A percentile compares a stretch with the other conserved stretches of the same genome.
These are phyloP conservation scores for Chiroxiphia lanceolata DNA, from an alignment of 2,797 vertebrate species.

Conservation along the genomic window DNA sequence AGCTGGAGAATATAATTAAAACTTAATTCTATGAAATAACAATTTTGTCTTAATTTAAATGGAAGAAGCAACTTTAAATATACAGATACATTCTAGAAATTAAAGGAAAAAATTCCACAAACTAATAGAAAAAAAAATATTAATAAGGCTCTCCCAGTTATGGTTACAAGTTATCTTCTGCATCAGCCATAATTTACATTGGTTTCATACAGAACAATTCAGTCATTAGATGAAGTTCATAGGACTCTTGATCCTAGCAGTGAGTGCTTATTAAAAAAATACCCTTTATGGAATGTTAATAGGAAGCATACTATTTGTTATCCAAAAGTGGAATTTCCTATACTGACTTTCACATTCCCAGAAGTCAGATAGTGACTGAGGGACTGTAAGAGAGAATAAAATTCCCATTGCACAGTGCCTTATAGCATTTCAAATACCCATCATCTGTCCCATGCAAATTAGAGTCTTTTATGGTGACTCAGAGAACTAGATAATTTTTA, in stretches of 20 bases:
- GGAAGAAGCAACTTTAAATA: background rate
- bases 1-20: background rate
- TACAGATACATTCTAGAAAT: background rate
- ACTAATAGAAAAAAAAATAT: background rate
- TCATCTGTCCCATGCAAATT: background rate
- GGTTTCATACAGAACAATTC: background rate
- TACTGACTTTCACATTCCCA: background rate
- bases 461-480: background rate
- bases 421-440: background rate
- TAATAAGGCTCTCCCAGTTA: background rate
- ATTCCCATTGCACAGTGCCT: background rate
- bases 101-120: background rate
- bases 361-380: background rate
- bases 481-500: background rate
- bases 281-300: background rate
- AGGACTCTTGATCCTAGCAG: background rate
- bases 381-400: background rate
- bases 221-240: background rate
- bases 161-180: background rate
- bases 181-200: background rate
- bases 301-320: background rate
- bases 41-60: background rate
- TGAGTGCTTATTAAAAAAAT: background rate
- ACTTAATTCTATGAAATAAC: background rate
- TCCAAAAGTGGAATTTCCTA: background rate